These are phyloP conservation scores for Sebastes hubbsi DNA, from an alignment of 2,797 vertebrate genomes.

Conservation along the genomic window DNA sequence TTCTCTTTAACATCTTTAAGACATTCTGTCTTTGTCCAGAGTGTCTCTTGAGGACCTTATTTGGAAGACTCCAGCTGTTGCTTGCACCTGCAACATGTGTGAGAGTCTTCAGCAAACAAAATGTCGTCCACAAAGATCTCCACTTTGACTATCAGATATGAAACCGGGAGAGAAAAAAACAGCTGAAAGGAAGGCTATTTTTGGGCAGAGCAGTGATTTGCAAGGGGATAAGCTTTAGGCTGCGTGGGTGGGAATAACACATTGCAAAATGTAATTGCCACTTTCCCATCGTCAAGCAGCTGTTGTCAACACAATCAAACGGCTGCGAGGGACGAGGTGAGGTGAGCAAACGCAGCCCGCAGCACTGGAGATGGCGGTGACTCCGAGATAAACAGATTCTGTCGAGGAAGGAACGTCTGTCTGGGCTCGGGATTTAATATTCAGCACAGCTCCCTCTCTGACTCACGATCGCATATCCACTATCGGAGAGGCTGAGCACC, in stretches of 20 bases:
- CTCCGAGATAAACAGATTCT: slow-evolving; percentile 67
- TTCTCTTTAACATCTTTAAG: not conserved
- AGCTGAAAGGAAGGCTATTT: slow-evolving; percentile 42
- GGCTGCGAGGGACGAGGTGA: slow-evolving; percentile 48
- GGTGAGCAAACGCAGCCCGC: slow-evolving; percentile 57
- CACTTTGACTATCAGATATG: not conserved
- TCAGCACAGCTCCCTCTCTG: slow-evolving; percentile 50
- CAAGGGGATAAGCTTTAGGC: slow-evolving; percentile 36
- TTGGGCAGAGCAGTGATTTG: slow-evolving; percentile 23
- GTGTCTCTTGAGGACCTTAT: not conserved
- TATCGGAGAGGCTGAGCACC: slow-evolving; percentile 52
- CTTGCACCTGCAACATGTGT: not conserved
- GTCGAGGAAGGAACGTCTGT: slow-evolving; percentile 57
- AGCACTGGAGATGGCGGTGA: slow-evolving; percentile 55
- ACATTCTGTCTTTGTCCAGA: not conserved
- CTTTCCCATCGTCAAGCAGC: slow-evolving; percentile 60
- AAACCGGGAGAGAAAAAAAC: not conserved
- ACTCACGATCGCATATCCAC: slow-evolving; percentile 65
- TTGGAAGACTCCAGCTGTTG: not conserved
- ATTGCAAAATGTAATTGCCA: slow-evolving; percentile 65
- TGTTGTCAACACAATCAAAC: slow-evolving; percentile 73
- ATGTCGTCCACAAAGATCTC: not conserved
- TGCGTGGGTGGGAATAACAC: slow-evolving; percentile 52
- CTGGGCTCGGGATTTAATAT: slow-evolving; percentile 69
- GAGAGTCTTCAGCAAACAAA: not conserved